These are phyloP conservation scores for Chymomyza amoena DNA, from an alignment of 2,888 invertebrate species.

Conservation along the genomic window DNA sequence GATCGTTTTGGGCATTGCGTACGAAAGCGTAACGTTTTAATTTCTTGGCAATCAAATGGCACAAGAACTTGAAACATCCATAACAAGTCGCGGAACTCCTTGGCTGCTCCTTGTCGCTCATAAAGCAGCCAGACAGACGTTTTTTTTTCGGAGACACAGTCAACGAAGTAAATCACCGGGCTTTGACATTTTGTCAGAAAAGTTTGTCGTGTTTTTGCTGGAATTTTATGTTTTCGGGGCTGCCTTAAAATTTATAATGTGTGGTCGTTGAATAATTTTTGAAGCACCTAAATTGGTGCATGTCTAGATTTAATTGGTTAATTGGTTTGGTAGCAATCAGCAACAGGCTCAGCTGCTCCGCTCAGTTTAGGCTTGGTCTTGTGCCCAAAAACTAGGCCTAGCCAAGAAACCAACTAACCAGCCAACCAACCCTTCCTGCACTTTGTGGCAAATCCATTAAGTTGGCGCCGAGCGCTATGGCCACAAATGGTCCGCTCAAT, in stretches of 20 bases:
- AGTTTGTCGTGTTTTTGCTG: slow-evolving; percentile 31
- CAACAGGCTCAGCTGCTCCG: no score
- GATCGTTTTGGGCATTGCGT: slow-evolving; percentile 60
- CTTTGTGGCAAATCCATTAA: slow-evolving; percentile 46
- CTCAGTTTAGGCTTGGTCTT: no score
- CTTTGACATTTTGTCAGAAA: slow-evolving; percentile 70
- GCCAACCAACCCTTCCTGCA: no score
- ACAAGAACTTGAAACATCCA: slow-evolving; percentile 5
- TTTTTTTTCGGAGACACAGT: slow-evolving; percentile 14
- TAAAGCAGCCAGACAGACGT: slow-evolving; percentile 4
- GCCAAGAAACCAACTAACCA: no score
- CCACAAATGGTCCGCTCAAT: not conserved
- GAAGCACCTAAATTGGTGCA: slow-evolving; percentile 73
- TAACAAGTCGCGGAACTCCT: slow-evolving; percentile 14
- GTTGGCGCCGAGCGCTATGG: slow-evolving; percentile 49
- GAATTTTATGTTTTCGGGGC: slow-evolving; percentile 28
- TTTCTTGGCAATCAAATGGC: slow-evolving; percentile 66
- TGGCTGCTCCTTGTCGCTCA: not conserved
- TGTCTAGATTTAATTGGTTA: slow-evolving; percentile 73
- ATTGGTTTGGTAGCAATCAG: slow-evolving; percentile 32
- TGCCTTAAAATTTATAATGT: slow-evolving; percentile 75
- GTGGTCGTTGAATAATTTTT: slow-evolving; percentile 76
- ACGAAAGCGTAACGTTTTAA: slow-evolving; percentile 69
- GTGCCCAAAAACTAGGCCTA: no score
- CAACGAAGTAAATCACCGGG: slow-evolving; percentile 61